phyloP scores from a whole-genome alignment of 2,113 vertebrate genomes.

The Callochromis pleurospilus region DNA sequence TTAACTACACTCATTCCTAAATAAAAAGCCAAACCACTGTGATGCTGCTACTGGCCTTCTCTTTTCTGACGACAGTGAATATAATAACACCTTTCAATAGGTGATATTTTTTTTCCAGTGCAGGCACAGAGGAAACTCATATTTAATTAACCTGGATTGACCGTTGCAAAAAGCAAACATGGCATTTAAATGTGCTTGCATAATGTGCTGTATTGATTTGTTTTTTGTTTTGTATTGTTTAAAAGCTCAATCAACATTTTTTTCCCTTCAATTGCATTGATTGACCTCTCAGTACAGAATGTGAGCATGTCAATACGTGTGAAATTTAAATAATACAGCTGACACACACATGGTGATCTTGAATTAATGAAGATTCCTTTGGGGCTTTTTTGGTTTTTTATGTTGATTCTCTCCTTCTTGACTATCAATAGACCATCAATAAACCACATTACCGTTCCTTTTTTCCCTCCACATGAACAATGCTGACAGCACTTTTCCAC shows the following conservation, averaged over 20 bases:
- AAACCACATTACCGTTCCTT: background rate
- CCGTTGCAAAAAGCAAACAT: background rate
- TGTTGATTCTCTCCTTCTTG: background rate
- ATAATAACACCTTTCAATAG: background rate
- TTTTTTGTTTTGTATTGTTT: background rate
- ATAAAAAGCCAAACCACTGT: background rate
- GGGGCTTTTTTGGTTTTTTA: background rate
- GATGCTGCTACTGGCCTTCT: background rate
- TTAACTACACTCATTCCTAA: background rate
- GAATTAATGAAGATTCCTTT: background rate
- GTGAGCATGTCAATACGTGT: background rate
- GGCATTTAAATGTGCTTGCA: background rate
- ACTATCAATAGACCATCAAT: background rate
- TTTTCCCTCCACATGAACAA: background rate
- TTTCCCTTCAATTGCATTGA: background rate
- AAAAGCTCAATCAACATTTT: background rate
- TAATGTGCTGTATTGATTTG: background rate
- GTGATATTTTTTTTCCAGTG: background rate
- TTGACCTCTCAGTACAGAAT: background rate
- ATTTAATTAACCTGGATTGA: background rate
- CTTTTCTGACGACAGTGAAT: background rate
- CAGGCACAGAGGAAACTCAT: background rate
- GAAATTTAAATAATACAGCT: background rate
- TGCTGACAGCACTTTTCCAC: background rate
- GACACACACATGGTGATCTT: background rate